Conservation (phyloP, 2,797 vertebrate genomes). For the Acanthopagrus latus region DNA sequence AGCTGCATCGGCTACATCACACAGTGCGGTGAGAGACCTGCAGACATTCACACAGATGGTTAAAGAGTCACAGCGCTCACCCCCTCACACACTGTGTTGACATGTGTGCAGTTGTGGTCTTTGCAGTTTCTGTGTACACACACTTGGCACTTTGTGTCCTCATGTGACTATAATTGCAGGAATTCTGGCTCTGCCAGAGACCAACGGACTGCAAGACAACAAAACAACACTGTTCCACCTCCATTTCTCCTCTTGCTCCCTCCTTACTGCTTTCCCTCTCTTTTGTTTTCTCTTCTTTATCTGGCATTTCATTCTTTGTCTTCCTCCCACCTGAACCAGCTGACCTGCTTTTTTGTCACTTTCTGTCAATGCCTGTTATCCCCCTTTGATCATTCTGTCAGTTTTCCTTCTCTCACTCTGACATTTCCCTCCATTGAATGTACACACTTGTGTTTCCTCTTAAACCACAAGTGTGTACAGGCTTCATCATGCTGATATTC, state of each 20-base stretch:
- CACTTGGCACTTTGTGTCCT: constrained; percentile 15
- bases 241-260: constrained; percentile 17
- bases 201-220: constrained; percentile 45
- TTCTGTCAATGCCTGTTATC: constrained; percentile 1
- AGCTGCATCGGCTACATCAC: constrained; percentile 95
- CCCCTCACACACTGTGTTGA: background rate
- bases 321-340: constrained; percentile 27
- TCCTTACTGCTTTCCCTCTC: constrained; percentile 18
- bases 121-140: constrained; percentile 7
- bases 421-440: constrained; percentile 2
- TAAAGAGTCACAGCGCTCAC: background rate
- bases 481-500: constrained; percentile 15
- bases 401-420: background rate
- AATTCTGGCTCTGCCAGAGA: constrained; percentile 41
- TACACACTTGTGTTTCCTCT: background rate
- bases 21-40: constrained; percentile 86
- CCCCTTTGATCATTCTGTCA: background rate
- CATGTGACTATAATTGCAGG: constrained; percentile 54
- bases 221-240: constrained; percentile 61
- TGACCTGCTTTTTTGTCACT: constrained; percentile 20
- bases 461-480: background rate
- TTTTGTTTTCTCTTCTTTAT: constrained; percentile 25
- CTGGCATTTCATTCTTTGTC: constrained; percentile 28
- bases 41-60: background rate
- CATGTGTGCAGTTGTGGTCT: background rate